Base-by-base conservation (phyloP, 2,113 vertebrate genomes). In the Nymphicus hollandicus region DNA sequence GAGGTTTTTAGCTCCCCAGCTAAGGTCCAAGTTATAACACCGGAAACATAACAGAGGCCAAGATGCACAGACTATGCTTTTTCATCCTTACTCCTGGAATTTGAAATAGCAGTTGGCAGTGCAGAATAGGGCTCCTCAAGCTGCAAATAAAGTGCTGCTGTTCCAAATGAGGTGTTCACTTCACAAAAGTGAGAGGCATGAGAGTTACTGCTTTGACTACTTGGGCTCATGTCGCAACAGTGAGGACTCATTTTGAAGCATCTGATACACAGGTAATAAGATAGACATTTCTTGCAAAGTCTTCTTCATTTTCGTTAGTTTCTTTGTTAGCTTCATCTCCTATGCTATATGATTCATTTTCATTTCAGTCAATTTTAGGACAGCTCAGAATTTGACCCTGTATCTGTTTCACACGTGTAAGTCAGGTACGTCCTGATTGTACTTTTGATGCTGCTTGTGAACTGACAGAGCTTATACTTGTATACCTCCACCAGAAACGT, bases 81-180 rank as follows among this genome's bases (percentile, higher is more conserved):
- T 69, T 98, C 95, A 58, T 94, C 97, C 92, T 98, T 94, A 55
- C 71, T 81, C 93, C 64, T 61, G 22, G 95, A 84, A 89, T 82
- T 83, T 1, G 94, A 94, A 61, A 97, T 74, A 18, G 89, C 87
- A 82, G 80, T 69, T 7, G 29, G 83, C 43, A 66, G 91, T 43
- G 64, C 60, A 37, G 93, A 84, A 13, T n/a, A 66, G 35, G 60
- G 14, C 31, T 96, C 94, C 53, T 97, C 96, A 39, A 98, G 56
- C 1, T 49, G 47, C 43, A 71, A 58, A 29, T 89, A 68, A 44
- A 82, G 55, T 25, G 89, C 52, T 46, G 91, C 95, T 80, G 98
- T 96, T 74, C 95, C 95, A 91, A 98, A 98, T 20, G 97, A 89
- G 8, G 95, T 96, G 77, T 91, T 98, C 35, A 97, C 97, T 97